Conservation (phyloP, 2,113 vertebrate species). For the Zapornia atra region DNA sequence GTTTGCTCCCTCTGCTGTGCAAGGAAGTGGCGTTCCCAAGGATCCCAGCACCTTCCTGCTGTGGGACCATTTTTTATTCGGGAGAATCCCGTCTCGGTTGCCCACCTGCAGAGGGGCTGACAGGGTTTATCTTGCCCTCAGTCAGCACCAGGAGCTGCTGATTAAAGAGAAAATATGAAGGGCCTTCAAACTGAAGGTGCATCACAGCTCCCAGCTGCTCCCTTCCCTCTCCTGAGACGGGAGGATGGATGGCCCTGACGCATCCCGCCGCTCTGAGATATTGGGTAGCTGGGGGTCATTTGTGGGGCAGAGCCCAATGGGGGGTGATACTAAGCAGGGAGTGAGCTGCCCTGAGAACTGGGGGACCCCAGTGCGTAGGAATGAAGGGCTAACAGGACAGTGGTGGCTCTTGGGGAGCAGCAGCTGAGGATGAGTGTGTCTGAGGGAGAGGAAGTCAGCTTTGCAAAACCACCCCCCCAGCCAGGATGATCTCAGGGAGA, state of each 20-base stretch:
- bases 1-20: rapidly evolving
- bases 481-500: slow-evolving; percentile 54
- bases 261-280: background rate
- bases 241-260: slow-evolving; percentile 7
- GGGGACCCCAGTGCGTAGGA: background rate
- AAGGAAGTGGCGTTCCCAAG: background rate
- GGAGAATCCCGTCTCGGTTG: rapidly evolving
- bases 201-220: background rate
- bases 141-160: slow-evolving; percentile 5
- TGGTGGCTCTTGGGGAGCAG: slow-evolving; percentile 23
- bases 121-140: slow-evolving; percentile 55
- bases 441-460: background rate
- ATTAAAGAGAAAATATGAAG: slow-evolving; percentile 45
- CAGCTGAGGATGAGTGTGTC: background rate
- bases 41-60: background rate
- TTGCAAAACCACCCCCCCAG: background rate
- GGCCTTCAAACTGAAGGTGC: background rate
- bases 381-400: slow-evolving; percentile 5
- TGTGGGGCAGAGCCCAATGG: background rate
- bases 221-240: background rate
- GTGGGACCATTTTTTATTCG: background rate
- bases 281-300: background rate
- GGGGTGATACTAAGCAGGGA: background rate
- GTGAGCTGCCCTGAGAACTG: background rate
- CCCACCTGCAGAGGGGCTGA: slow-evolving; percentile 23